Evolutionary conservation across 2,888 invertebrate species (phyloP).

Genomic region (Drosophila pullipes): DNA sequence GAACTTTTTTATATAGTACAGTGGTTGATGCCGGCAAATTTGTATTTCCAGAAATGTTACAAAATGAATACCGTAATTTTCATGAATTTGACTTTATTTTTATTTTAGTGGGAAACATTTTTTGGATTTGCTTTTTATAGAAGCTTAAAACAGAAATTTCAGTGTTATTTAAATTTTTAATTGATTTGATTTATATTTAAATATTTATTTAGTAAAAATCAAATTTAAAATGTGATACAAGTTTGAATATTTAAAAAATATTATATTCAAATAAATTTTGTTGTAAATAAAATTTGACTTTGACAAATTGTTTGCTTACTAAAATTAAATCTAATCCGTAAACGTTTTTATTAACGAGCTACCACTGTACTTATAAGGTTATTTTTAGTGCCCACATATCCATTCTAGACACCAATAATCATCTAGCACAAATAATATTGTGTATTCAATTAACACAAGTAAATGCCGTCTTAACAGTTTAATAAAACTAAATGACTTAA

Average conservation of each 20-base stretch:
- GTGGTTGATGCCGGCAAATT: conserved; percentile 4
- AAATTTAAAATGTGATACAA: neutral
- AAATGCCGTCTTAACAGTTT: conserved; percentile 57
- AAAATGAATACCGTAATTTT: neutral
- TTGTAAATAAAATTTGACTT: neutral
- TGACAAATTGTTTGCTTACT: neutral
- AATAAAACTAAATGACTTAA: conserved; percentile 16
- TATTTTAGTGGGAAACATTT: neutral
- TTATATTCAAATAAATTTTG: neutral
- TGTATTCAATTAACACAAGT: conserved; percentile 18
- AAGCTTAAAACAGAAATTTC: neutral
- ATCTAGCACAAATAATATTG: conserved; percentile 10
- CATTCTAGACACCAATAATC: neutral
- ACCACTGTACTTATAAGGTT: conserved; percentile 14
- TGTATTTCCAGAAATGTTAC: neutral
- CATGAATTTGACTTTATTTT: neutral
- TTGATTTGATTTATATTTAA: neutral
- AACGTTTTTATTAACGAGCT: neutral
- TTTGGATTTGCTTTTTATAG: neutral
- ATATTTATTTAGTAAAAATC: neutral
- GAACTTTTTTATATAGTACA: conserved; percentile 17
- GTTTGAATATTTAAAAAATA: neutral
- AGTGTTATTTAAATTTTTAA: neutral
- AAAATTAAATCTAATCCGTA: neutral
- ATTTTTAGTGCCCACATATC: neutral